phyloP scores from a whole-genome alignment of 64 coral and sea anemone genomes.

The Montipora sp. region DNA sequence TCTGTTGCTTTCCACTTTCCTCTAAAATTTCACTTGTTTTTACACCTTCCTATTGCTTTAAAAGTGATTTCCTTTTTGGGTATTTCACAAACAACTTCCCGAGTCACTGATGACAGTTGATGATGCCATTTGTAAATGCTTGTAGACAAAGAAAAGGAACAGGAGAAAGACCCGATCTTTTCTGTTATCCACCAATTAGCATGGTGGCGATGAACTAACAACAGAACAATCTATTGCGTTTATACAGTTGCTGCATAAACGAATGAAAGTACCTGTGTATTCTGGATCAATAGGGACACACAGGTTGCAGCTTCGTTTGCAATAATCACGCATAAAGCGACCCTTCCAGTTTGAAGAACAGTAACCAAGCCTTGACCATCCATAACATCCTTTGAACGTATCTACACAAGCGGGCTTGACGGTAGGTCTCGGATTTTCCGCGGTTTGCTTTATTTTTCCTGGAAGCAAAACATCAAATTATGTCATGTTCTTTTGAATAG shows the following conservation, averaged over 20 bases:
- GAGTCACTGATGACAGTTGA: background rate
- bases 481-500: too few species aligned
- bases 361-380: constrained; percentile 61
- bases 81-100: too few species aligned
- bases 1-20: too few species aligned
- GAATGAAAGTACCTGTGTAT: constrained; percentile 11
- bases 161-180: background rate
- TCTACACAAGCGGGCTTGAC: constrained; percentile 28
- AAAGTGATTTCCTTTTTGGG: too few species aligned
- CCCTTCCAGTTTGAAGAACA: constrained; percentile 29
- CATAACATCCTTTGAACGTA: constrained; percentile 31
- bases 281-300: constrained; percentile 4
- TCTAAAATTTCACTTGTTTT: too few species aligned
- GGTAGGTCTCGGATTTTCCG: background rate
- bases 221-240: background rate
- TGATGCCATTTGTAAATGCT: background rate
- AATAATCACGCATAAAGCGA: constrained; percentile 55
- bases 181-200: background rate
- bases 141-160: background rate
- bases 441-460: constrained; percentile 13
- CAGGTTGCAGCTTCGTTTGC: constrained; percentile 60
- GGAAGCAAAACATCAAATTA: background rate
- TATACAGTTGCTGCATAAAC: too few species aligned
- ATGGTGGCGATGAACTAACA: background rate
- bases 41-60: too few species aligned